Percentiles rank a stretch among this genome's conserved stretches.
Conservation (phyloP, 2,113 vertebrate species). For the Dasyornis broadbenti region DNA sequence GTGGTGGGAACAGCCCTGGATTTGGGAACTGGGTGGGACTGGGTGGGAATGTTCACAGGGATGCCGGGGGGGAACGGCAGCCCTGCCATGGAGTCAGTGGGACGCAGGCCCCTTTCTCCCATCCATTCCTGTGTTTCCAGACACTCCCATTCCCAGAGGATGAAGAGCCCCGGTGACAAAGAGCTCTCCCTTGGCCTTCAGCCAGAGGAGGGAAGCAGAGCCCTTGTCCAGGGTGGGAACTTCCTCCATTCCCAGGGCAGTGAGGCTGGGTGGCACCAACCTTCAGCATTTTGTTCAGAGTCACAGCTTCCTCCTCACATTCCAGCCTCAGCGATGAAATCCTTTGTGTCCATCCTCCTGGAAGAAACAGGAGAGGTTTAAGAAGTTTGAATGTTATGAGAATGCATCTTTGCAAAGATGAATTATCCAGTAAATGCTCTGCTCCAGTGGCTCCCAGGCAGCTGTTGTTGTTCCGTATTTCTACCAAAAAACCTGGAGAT, state of each 20-base stretch:
- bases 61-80: not conserved
- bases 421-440: not conserved
- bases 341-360: accelerated
- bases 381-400: not conserved
- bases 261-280: not conserved
- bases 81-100: not conserved
- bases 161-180: not conserved
- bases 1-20: too few species aligned
- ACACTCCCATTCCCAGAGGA: not conserved
- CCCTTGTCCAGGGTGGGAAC: not conserved
- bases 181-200: not conserved
- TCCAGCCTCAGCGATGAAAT: not conserved
- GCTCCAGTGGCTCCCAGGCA: not conserved
- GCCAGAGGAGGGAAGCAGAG: not conserved
- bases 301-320: not conserved
- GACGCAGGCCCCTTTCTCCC: not conserved
- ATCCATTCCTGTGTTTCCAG: accelerated
- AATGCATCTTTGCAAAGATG: not conserved
- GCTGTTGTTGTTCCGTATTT: not conserved
- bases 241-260: not conserved
- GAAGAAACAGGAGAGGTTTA: not conserved
- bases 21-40: not conserved
- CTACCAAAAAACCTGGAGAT: not conserved
- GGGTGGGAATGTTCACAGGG: not conserved
- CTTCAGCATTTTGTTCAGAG: not conserved